Evolutionary conservation across 2,888 invertebrate species (phyloP), one percentile per base, ranked within the genome.

Genomic region (Lottia scabra): DNA sequence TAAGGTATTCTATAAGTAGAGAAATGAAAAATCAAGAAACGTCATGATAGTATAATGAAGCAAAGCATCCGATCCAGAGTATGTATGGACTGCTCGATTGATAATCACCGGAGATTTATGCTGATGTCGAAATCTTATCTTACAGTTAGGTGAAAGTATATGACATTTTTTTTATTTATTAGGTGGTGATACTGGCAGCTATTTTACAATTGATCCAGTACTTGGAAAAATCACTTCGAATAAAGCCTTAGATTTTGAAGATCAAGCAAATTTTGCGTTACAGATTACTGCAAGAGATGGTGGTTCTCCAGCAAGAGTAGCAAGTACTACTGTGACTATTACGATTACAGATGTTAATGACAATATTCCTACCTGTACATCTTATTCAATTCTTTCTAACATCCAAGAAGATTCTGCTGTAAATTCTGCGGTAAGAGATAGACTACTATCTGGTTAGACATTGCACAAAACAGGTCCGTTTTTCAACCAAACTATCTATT

Each of bases 321-420:
- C 96, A 0, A 94, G 95, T 83, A 96, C 96, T 1, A 89, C 94
- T 30, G 94, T 97, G 16, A 94, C 94, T 80, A 93, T 98, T 79
- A 93, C 94, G 83, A 92, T 98, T 71, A 94, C 95, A 84, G 98
- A 98, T 89, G 94, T 96, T 65, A 98, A 98, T 90, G 97, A 84
- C 64, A 77, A 82, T 66, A 62, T 68, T 0, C 83, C 84, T 96
- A 89, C 95, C 95, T 97, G 97, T 88, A 93, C 94, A 43, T 91
- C 95, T 87, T 75, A 79, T n/a, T 74, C 81, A 4, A 87, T 86
- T 68, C 74, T 75, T 15, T 95, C 95, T 46, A 94, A 95, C 85
- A 93, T 96, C n/a, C 93, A 95, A 10, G 97, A 98, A 90, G 96
- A 97, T 88, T 92, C 97, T 13, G 96, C 96, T 0, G 90, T 92